Conservation (phyloP, 2,113 vertebrate genomes). For the Laterallus jamaicensis region DNA sequence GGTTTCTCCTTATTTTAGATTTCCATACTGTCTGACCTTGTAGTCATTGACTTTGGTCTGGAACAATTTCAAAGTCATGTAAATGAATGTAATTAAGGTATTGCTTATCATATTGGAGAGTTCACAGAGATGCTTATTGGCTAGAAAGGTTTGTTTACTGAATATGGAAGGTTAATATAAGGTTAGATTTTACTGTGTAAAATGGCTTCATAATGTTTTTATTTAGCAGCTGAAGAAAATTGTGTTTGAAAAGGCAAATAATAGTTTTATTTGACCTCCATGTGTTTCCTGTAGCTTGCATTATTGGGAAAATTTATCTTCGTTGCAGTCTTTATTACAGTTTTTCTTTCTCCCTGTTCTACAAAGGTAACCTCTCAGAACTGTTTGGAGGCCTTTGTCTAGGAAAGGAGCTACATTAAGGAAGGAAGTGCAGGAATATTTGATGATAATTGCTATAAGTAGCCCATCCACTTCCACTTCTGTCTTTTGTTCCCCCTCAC, state of each 20-base stretch:
- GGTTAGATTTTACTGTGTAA: slow-evolving; percentile 76
- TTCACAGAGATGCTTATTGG: slow-evolving; percentile 82
- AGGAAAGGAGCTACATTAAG: slow-evolving; percentile 23
- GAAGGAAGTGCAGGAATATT: slow-evolving; percentile 51
- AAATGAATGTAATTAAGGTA: slow-evolving; percentile 89
- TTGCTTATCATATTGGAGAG: slow-evolving; percentile 83
- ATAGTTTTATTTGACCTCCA: slow-evolving; percentile 59
- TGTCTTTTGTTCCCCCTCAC: background rate
- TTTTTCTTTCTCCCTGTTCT: background rate
- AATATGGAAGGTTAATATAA: slow-evolving; percentile 81
- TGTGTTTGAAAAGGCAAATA: slow-evolving; percentile 68
- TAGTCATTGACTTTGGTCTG: slow-evolving; percentile 78
- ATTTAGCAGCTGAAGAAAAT: slow-evolving; percentile 71
- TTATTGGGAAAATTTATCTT: slow-evolving; percentile 54
- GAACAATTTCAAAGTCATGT: slow-evolving; percentile 85
- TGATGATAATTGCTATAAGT: slow-evolving; percentile 48
- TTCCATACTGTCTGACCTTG: slow-evolving; percentile 80
- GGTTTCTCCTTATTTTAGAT: slow-evolving; percentile 64
- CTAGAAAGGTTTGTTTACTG: slow-evolving; percentile 82
- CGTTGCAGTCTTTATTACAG: slow-evolving; percentile 4
- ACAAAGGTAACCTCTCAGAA: background rate
- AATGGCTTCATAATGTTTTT: slow-evolving; percentile 73
- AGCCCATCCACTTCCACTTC: slow-evolving; percentile 6
- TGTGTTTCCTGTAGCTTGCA: slow-evolving; percentile 35
- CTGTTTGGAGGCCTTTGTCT: slow-evolving; percentile 14